phyloP scores from a whole-genome alignment of 2,797 vertebrate species.

The Okamejei kenojei region DNA sequence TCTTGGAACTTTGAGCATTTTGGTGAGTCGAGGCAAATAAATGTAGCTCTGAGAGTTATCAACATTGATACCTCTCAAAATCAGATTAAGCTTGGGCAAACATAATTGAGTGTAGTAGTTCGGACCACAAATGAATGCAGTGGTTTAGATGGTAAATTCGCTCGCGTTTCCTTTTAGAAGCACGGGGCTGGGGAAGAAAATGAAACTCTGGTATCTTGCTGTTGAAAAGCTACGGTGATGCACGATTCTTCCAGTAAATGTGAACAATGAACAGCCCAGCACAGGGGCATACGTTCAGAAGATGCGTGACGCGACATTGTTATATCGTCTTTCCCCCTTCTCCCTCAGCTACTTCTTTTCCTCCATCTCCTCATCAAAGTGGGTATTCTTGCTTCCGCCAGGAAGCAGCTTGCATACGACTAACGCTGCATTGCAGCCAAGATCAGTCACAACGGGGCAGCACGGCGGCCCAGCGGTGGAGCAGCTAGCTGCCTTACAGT shows the following conservation, averaged over 20 bases:
- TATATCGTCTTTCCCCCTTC: not conserved
- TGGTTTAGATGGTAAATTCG: not conserved
- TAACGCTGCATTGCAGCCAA: not conserved
- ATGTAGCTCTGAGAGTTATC: not conserved
- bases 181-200: not conserved
- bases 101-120: no score
- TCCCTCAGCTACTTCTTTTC: not conserved
- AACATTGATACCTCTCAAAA: not conserved
- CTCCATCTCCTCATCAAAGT: not conserved
- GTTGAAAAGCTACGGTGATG: not conserved
- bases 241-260: not conserved
- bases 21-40: not conserved
- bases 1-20: not conserved
- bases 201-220: not conserved
- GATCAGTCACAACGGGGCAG: no score
- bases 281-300: not conserved
- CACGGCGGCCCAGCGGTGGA: no score
- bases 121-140: not conserved
- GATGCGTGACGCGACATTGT: no score
- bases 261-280: not conserved
- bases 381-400: not conserved
- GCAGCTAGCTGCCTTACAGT: no score
- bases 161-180: not conserved
- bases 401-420: not conserved
- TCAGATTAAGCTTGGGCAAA: not conserved